A percentile compares a stretch with the other conserved stretches of the same genome.
Evolutionary conservation across 2,888 invertebrate species (phyloP).

Genomic region (Isoperla grammatica): DNA sequence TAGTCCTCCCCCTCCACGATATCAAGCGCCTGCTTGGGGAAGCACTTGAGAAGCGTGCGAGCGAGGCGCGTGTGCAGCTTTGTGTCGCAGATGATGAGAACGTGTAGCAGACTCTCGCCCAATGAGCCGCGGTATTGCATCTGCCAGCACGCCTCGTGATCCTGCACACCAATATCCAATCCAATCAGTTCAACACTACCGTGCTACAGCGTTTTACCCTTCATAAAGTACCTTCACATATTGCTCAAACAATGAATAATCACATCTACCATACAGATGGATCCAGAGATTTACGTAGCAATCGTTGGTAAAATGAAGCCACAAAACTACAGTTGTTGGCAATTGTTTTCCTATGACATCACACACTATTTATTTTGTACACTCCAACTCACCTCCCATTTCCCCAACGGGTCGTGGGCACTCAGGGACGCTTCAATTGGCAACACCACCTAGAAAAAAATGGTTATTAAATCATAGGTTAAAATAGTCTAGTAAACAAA

Average conservation of each 20-base stretch:
- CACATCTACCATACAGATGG: too few relatives aligned
- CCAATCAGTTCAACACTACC: too few relatives aligned
- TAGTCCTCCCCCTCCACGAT: constrained; percentile 98
- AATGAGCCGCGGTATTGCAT: constrained; percentile 93
- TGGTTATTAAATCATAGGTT: too few relatives aligned
- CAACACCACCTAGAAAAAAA: constrained; percentile 56
- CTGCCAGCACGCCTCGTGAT: constrained; percentile 96
- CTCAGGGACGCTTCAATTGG: constrained; percentile 83
- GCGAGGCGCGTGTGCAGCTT: constrained; percentile 80
- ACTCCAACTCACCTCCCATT: constrained; percentile 62
- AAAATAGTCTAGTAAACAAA: not conserved
- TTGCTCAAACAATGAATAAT: too few relatives aligned
- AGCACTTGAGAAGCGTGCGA: constrained; percentile 82
- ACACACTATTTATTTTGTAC: too few relatives aligned
- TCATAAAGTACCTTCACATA: too few relatives aligned
- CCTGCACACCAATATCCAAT: too few relatives aligned
- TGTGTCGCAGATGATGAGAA: constrained; percentile 91
- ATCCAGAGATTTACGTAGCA: too few relatives aligned
- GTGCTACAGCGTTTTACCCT: too few relatives aligned
- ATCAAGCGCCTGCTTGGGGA: constrained; percentile 85
- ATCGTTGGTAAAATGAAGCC: too few relatives aligned
- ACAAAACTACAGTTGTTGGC: too few relatives aligned
- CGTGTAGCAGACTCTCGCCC: constrained; percentile 91
- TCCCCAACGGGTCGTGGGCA: constrained; percentile 78
- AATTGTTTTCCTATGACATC: too few relatives aligned